Conservation (phyloP, 2,113 vertebrate genomes). For the Zeus faber region DNA sequence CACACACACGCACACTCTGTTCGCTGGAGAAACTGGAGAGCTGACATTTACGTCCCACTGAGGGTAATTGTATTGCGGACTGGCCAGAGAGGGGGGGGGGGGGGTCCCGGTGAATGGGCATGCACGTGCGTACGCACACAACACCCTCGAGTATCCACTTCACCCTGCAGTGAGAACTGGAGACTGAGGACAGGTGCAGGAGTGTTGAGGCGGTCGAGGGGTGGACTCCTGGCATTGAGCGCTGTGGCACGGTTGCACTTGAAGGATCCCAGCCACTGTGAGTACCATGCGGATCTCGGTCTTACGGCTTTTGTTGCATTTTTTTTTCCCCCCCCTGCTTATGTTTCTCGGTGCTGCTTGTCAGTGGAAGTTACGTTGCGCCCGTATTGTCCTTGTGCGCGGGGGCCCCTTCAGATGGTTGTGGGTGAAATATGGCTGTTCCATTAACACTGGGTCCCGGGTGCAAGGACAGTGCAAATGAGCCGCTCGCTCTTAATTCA, state of each 20-base stretch:
- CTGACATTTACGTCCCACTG: slow-evolving; percentile 49
- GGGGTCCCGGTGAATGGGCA: slow-evolving; percentile 14
- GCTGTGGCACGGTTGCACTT: slow-evolving; percentile 17
- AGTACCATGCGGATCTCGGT: slow-evolving; percentile 42
- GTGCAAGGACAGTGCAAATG: slow-evolving; percentile 3
- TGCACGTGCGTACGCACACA: background rate
- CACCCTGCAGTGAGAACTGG: slow-evolving; percentile 27
- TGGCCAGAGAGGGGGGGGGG: slow-evolving; percentile 31
- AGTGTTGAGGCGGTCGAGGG: slow-evolving; percentile 15
- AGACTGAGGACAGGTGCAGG: slow-evolving; percentile 52
- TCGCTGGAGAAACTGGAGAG: slow-evolving; percentile 35
- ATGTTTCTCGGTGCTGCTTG: background rate
- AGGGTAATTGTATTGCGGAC: slow-evolving; percentile 43
- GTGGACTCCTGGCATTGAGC: slow-evolving; percentile 21
- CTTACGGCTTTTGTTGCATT: background rate
- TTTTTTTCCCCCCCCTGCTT: background rate
- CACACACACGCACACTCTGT: slow-evolving; percentile 5
- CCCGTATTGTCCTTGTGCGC: slow-evolving; percentile 23
- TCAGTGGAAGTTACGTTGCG: background rate
- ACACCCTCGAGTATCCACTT: background rate
- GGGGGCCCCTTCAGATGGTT: slow-evolving; percentile 31
- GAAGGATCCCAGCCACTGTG: slow-evolving; percentile 50
- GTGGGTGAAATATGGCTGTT: slow-evolving; percentile 10
- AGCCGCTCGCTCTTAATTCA: background rate
- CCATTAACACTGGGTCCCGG: slow-evolving; percentile 9